Evolutionary conservation across 1,140 invertebrate species (phyloP).

Genomic region (Drosophila obscura): DNA sequence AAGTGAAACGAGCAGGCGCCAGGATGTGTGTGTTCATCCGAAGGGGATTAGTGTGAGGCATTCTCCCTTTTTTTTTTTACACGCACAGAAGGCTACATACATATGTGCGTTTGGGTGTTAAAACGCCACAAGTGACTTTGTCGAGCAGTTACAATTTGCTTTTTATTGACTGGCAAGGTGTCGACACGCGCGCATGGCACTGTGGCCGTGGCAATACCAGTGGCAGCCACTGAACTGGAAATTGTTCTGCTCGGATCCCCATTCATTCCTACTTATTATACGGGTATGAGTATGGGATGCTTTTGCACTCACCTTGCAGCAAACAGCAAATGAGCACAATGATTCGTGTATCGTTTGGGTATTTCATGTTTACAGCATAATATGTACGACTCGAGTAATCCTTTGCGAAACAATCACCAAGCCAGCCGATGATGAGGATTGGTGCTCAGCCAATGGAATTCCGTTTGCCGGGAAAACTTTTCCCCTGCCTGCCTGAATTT

Average conservation of each 20-base stretch:
- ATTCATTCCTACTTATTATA: no score
- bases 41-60: constrained; percentile 43
- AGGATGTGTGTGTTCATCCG: constrained; percentile 11
- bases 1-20: constrained; percentile 50
- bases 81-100: constrained; percentile 56
- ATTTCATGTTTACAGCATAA: constrained; percentile 82
- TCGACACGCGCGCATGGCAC: constrained; percentile 35
- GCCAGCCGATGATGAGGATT: constrained; percentile 36
- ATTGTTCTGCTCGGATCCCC: constrained; percentile 6
- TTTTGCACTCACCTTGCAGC: constrained; percentile 78
- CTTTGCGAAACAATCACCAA: constrained; percentile 51
- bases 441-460: constrained; percentile 31
- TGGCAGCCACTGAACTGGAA: constrained; percentile 47
- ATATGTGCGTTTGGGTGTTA: constrained; percentile 67
- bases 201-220: no score
- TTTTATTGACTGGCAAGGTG: constrained; percentile 79
- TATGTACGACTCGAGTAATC: constrained; percentile 50
- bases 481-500: constrained; percentile 27
- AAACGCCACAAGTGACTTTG: constrained; percentile 78
- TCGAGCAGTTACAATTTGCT: constrained; percentile 79
- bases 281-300: background rate
- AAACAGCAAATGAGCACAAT: constrained; percentile 78
- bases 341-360: constrained; percentile 74
- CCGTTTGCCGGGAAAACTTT: constrained; percentile 36
- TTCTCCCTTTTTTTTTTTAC: constrained; percentile 33